Evolutionary conservation across 2,113 vertebrate species (phyloP).

Genomic region (Dasypus novemcinctus): DNA sequence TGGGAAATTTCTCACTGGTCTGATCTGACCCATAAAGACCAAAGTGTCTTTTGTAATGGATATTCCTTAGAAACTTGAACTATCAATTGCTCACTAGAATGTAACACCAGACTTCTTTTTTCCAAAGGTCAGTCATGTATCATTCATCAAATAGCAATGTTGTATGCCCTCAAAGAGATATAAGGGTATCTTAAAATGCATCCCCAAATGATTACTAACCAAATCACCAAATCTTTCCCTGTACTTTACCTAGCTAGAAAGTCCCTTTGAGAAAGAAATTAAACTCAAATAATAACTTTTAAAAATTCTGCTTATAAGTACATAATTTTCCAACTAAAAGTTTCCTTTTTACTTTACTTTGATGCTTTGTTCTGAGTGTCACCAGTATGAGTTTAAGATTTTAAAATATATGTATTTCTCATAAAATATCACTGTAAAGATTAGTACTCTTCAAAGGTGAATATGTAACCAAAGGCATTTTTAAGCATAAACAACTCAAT

Average conservation of each 20-base stretch:
- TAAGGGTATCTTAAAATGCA: not conserved
- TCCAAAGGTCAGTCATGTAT: not conserved
- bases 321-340: not conserved
- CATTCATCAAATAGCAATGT: not conserved
- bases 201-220: not conserved
- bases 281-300: not conserved
- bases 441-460: not conserved
- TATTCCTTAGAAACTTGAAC: not conserved
- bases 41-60: not conserved
- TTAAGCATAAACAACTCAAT: not conserved
- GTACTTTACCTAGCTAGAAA: not conserved
- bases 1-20: not conserved
- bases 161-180: not conserved
- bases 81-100: not conserved
- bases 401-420: not conserved
- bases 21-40: not conserved
- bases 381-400: not conserved
- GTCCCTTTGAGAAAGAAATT: not conserved
- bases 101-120: not conserved
- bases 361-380: not conserved
- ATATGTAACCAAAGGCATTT: slow-evolving; percentile 14
- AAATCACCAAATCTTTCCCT: not conserved
- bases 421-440: not conserved
- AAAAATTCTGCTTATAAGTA: not conserved
- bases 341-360: not conserved